Evolutionary conservation across 2,797 vertebrate genomes (phyloP), one percentile per base, ranked within the genome.

Genomic region (Salarias fasciatus): DNA sequence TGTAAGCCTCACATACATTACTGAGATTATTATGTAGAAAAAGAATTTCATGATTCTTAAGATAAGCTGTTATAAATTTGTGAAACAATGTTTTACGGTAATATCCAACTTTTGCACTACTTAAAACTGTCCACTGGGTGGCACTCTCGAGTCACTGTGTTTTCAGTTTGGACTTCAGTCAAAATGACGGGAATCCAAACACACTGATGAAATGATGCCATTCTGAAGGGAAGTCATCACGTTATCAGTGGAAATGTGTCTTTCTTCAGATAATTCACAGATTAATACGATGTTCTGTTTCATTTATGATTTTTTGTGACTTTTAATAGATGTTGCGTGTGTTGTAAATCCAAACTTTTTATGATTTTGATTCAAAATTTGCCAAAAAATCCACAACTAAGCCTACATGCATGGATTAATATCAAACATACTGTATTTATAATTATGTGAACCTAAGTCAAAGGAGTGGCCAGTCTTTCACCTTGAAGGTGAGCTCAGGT

Each of bases 61-160:
- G 3, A 24, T 24, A 24, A 24, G 18, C 24, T 24, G 3, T 2
- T 18, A 24, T 24, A 24, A 24, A 24, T 18, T 24, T 24, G 18
- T 24, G 18, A 24, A 24, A 3, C 18, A 24, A 24, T 24, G 24
- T 24, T 2, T 24, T n/a, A n/a, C n/a, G n/a, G n/a, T 24, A 2
- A 24, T 24, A 24, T 24, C 24, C 18, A 24, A 18, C 24, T 24
- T 24, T 44, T 82, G 84, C 64, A 77, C 7, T 80, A 12, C 15
- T 8, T 3, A 5, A 0, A 0, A 71, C 59, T 53, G 13, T 49
- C 88, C 88, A 86, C 44, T 42, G 72, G 64, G 66, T 0, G 13
- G 64, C 31, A 58, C 46, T 24, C 45, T 83, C 60, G 41, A 38
- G 51, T 50, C 11, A 10, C 36, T 43, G 47, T 0, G 7, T 35